A percentile compares a stretch with the other conserved stretches of the same genome.
Evolutionary conservation across 2,888 invertebrate species (phyloP).

Genomic region (Corbicula japonica): DNA sequence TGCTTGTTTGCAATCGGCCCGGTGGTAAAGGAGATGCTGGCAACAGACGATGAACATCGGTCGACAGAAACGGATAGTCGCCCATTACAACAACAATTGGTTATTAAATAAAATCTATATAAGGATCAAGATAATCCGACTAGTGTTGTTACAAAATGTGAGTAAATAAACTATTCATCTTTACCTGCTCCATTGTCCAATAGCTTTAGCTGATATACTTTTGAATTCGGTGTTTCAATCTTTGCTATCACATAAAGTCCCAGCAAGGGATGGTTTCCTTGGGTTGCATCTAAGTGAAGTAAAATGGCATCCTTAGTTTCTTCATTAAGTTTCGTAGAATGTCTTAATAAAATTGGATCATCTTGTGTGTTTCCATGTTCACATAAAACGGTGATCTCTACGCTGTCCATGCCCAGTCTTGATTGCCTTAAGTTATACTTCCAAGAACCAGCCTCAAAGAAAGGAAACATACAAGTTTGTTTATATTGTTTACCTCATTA

Average conservation of each 20-base stretch:
- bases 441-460: conserved; percentile 44
- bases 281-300: conserved; percentile 72
- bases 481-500: too few species aligned
- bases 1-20: too few species aligned
- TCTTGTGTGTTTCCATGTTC: not conserved
- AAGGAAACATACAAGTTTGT: not conserved
- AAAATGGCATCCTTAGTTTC: conserved; percentile 6
- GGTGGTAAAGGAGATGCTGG: too few species aligned
- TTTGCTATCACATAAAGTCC: conserved; percentile 73
- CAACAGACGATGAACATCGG: not conserved
- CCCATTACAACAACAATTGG: not conserved
- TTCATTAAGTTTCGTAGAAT: conserved; percentile 24
- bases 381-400: conserved; percentile 19
- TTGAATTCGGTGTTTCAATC: conserved; percentile 61
- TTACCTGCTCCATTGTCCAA: conserved; percentile 78
- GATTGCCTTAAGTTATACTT: conserved; percentile 15
- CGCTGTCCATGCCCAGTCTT: not conserved
- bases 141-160: not conserved
- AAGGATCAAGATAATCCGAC: not conserved
- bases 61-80: not conserved
- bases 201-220: conserved; percentile 40
- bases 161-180: not conserved
- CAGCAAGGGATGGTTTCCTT: conserved; percentile 66
- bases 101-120: not conserved
- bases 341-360: conserved; percentile 33